Base-by-base conservation (phyloP, 2,888 invertebrate genomes). In the Cryptops parisi region DNA sequence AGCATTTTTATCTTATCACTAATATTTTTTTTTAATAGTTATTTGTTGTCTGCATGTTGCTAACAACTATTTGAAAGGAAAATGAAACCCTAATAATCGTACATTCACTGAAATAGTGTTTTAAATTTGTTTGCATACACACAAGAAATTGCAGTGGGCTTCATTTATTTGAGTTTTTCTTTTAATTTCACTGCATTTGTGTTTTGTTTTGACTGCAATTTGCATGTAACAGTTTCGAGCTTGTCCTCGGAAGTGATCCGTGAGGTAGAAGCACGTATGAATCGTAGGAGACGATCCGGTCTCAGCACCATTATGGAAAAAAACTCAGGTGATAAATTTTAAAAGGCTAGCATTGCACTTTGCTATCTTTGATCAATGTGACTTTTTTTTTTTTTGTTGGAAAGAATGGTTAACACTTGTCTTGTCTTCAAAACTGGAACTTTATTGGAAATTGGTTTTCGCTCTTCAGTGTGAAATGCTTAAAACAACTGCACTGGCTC, bases 171-270 rank as follows among this genome's bases (percentile, higher is more conserved):
- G n/a, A 27, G 26, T 47, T 47, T 33, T 47, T 3, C 17, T 26
- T 33, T 15, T 47, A 39, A 40, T 1, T 50, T 23, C 82, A 68
- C 84, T 84, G 74, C 54, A 61, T n/a, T 48, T 54, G n/a, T 22
- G 39, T 43, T 54, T 48, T 24, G 19, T 22, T 75, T 38, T 33
- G 33, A 21, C 39, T 47, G 47, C 53, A 17, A 39, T 48, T 33
- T 44, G 19, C 22, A 24, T 49, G 21, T 21, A n/a, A 46, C 25
- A 49, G 46, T 47, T 27, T 41, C 26, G 44, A 54, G 41, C 52
- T 47, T 47, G 26, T 33, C 54, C 17, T 43, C 47, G 56, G 56
- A 56, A 22, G 54, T 54, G 25, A 52, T 56, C 38, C 45, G 47
- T 25, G 52, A 56, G 40, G 54, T 54, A 39, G 56, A 56, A 47